Percentiles rank a stretch among this genome's conserved stretches.
Evolutionary conservation across 2,888 invertebrate species (phyloP).

Genomic region (Aspidiotus rigidus): DNA sequence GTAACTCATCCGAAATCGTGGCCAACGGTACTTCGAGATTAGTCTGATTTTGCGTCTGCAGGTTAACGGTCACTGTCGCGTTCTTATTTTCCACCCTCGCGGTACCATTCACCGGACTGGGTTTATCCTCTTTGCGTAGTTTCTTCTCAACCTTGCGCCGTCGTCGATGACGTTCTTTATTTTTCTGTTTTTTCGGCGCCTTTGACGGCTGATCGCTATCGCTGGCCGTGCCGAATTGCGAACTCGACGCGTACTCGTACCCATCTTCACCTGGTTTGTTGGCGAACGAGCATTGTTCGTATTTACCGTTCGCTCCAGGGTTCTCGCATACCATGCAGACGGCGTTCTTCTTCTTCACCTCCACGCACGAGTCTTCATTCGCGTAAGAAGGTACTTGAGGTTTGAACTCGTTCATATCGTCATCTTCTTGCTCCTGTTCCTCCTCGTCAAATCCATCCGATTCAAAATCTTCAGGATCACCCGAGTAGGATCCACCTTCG

Average conservation of each 20-base stretch:
- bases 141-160: neutral
- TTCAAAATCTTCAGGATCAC: constrained; percentile 7
- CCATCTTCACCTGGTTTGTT: constrained; percentile 61
- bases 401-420: constrained; percentile 34
- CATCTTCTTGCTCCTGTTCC: constrained; percentile 30
- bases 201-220: constrained; percentile 24
- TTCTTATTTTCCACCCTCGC: neutral
- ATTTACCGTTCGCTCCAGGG: constrained; percentile 63
- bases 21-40: neutral
- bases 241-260: constrained; percentile 42
- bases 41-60: neutral
- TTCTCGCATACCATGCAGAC: constrained; percentile 63
- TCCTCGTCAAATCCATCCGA: constrained; percentile 26
- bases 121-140: neutral
- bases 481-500: constrained; percentile 9
- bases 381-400: constrained; percentile 25
- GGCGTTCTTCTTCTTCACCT: constrained; percentile 43
- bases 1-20: neutral
- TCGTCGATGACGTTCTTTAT: constrained; percentile 10
- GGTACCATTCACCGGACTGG: neutral
- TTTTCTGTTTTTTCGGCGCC: neutral
- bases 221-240: constrained; percentile 37
- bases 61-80: neutral
- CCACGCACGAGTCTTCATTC: constrained; percentile 35
- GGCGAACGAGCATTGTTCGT: constrained; percentile 70